Conservation (phyloP, 1,140 invertebrate species). For the Archivesica marissinica region DNA sequence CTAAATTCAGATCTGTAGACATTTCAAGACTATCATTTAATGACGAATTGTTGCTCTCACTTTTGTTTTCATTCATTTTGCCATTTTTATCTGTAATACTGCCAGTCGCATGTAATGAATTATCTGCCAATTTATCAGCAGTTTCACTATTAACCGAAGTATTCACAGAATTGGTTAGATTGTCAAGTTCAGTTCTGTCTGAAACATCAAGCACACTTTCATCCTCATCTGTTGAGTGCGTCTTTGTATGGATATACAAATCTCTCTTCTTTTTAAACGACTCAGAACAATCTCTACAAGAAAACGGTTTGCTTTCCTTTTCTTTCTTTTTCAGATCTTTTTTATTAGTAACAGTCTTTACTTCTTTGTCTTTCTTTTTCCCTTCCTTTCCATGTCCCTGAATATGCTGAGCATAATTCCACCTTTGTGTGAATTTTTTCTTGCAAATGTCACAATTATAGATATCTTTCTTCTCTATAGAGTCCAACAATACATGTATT, state of each 20-base stretch:
- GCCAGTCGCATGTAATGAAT: not conserved
- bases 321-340: conserved; percentile 54
- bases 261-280: conserved; percentile 61
- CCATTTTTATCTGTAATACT: not conserved
- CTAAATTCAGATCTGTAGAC: conserved; percentile 25
- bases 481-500: conserved; percentile 17
- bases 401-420: conserved; percentile 49
- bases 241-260: conserved; percentile 57
- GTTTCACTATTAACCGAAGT: not conserved
- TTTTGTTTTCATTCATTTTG: conserved; percentile 16
- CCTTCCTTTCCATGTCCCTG: conserved; percentile 21
- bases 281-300: conserved; percentile 54
- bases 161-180: not conserved
- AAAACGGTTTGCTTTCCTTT: conserved; percentile 54
- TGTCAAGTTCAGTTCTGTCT: not conserved
- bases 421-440: conserved; percentile 7
- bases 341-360: not conserved
- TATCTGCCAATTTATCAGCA: not conserved
- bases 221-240: conserved; percentile 39
- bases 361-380: conserved; percentile 48
- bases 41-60: conserved; percentile 9
- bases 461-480: conserved; percentile 9
- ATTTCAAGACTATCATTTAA: conserved; percentile 1
- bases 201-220: conserved; percentile 11
- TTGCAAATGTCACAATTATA: conserved; percentile 30